phyloP scores from a whole-genome alignment of 2,113 vertebrate species.

The Eublepharis macularius region DNA sequence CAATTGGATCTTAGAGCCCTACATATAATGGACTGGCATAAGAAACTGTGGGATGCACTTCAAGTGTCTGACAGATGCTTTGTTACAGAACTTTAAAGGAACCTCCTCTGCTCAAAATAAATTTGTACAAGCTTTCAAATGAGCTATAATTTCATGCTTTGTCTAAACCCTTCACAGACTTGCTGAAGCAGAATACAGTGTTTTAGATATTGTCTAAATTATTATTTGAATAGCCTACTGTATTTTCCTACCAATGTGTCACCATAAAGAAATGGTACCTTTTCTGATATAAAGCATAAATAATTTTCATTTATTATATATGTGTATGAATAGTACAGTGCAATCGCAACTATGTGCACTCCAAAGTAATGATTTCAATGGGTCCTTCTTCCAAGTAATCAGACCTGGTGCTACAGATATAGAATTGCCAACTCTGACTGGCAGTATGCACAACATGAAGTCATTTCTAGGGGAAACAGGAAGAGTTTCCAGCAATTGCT shows the following conservation, averaged over 20 bases:
- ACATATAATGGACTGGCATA: conserved; percentile 12
- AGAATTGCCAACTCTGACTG: no score
- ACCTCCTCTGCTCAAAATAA: conserved; percentile 43
- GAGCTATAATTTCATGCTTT: conserved; percentile 35
- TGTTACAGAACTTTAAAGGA: conserved; percentile 19
- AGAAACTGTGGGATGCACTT: conserved; percentile 37
- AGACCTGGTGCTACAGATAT: no score
- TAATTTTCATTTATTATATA: background rate
- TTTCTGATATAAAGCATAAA: conserved; percentile 4
- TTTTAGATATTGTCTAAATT: background rate
- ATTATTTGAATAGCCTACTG: background rate
- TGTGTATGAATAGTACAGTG: background rate
- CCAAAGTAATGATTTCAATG: no score
- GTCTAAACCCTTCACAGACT: conserved; percentile 41
- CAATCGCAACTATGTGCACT: background rate
- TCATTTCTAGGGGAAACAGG: no score
- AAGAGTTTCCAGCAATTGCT: no score
- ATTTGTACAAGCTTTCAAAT: conserved; percentile 4
- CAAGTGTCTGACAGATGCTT: background rate
- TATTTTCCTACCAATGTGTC: conserved; percentile 28
- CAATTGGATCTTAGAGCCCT: conserved; percentile 40
- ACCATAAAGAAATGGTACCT: conserved; percentile 41
- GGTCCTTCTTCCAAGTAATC: no score
- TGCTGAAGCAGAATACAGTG: conserved; percentile 37
- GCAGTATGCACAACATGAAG: no score